A percentile compares a stretch with the other conserved stretches of the same genome.
Evolutionary conservation across 1,140 invertebrate genomes (phyloP).

Genomic region (Steinernema khuongi): DNA sequence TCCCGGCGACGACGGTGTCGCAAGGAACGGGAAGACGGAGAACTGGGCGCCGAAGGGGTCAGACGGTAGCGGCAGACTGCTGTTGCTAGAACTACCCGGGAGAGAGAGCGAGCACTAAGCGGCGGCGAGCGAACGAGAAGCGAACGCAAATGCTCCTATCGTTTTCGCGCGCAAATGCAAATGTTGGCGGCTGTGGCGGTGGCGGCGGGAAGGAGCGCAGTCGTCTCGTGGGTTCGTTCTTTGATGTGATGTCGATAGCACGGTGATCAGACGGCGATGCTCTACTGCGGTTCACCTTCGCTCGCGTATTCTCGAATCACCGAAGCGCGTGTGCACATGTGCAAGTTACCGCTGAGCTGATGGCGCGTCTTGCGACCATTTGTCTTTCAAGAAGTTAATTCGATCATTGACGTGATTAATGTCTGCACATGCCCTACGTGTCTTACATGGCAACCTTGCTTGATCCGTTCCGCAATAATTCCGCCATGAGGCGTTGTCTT

Average conservation of each 20-base stretch:
- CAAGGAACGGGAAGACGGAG: background rate
- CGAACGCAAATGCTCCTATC: background rate
- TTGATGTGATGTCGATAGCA: background rate
- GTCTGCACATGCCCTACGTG: too few species aligned
- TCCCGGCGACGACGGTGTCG: background rate
- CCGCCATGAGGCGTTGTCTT: too few species aligned
- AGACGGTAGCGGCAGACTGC: background rate
- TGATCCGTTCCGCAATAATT: too few species aligned
- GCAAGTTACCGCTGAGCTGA: too few species aligned
- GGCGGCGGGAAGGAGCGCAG: background rate
- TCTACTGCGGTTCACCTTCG: background rate
- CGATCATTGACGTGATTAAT: too few species aligned
- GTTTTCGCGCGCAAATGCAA: conserved; percentile 16
- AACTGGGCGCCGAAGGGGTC: background rate
- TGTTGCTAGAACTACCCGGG: background rate
- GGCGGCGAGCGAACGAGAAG: background rate
- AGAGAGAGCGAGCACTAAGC: background rate
- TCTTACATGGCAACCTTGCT: too few species aligned
- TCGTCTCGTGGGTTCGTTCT: background rate
- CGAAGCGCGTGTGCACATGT: too few species aligned
- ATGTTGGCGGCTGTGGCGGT: background rate
- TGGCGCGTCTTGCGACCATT: too few species aligned
- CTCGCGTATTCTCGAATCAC: too few species aligned
- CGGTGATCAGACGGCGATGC: background rate
- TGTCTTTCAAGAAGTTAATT: too few species aligned